Evolutionary conservation across 92 coral and sea anemone genomes (phyloP).

Genomic region (Phymanthus crucifer): DNA sequence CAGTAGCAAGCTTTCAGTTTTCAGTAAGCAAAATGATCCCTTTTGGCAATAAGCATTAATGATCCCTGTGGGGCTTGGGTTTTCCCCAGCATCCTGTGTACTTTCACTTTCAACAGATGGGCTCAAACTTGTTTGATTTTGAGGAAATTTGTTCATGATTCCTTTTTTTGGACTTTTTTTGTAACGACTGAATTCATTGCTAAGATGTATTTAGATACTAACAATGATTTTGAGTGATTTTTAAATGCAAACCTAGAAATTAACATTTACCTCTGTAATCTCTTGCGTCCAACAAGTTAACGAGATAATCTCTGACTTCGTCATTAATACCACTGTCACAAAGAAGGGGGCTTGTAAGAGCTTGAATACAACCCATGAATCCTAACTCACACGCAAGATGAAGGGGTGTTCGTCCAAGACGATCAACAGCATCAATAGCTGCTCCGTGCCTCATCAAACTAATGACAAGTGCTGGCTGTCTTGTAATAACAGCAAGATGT

Average conservation of each 20-base stretch:
- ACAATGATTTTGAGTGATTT: too few relatives aligned
- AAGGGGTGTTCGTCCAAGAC: slow-evolving; percentile 85
- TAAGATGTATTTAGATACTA: too few relatives aligned
- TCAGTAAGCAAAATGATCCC: slow-evolving; percentile 26
- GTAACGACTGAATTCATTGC: too few relatives aligned
- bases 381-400: slow-evolving; percentile 91
- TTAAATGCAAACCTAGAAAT: background rate
- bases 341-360: slow-evolving; percentile 60
- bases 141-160: background rate
- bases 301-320: slow-evolving; percentile 50
- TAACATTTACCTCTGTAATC: slow-evolving; percentile 70
- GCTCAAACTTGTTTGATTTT: background rate
- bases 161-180: too few relatives aligned
- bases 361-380: slow-evolving; percentile 50
- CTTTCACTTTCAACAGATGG: slow-evolving; percentile 19
- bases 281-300: slow-evolving; percentile 60
- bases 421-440: slow-evolving; percentile 67
- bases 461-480: slow-evolving; percentile 67
- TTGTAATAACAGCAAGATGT: slow-evolving; percentile 86
- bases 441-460: slow-evolving; percentile 71
- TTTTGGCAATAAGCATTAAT: slow-evolving; percentile 5
- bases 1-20: background rate
- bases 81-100: slow-evolving; percentile 17
- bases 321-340: slow-evolving; percentile 55
- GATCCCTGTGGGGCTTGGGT: slow-evolving; percentile 11